A percentile compares a stretch with the other conserved stretches of the same genome.
These are phyloP conservation scores for Styela plicata DNA, from an alignment of 23 tunicate genomes.

Conservation along the genomic window DNA sequence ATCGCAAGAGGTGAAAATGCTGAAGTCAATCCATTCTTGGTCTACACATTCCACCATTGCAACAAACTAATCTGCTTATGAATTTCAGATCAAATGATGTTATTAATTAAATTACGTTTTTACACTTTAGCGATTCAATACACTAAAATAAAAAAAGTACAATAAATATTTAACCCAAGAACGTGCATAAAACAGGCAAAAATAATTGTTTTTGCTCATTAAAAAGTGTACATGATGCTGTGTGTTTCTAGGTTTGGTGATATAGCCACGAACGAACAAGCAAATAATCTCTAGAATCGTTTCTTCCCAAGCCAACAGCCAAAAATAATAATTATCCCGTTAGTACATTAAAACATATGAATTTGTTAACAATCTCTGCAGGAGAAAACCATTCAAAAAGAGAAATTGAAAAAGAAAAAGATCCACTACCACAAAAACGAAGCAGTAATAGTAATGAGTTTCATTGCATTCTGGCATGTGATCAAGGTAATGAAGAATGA, in stretches of 20 bases:
- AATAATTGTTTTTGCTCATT: constrained; percentile 12
- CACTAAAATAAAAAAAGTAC: neutral
- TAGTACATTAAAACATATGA: constrained; percentile 93
- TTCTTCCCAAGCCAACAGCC: constrained; percentile 64
- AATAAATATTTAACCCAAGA: constrained; percentile 21
- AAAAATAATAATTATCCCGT: constrained; percentile 66
- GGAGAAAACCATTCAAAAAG: constrained; percentile 14
- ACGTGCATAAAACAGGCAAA: constrained; percentile 25
- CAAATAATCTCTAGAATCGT: constrained; percentile 49
- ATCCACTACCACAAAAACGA: constrained; percentile 21
- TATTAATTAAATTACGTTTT: constrained; percentile 9
- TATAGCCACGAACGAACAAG: constrained; percentile 28
- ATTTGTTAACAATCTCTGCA: constrained; percentile 22
- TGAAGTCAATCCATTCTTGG: neutral
- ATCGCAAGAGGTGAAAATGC: neutral
- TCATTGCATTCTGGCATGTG: constrained; percentile 38
- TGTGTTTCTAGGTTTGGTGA: constrained; percentile 13
- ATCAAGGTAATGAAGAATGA: constrained; percentile 40
- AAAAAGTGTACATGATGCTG: constrained; percentile 13
- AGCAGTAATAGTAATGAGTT: constrained; percentile 13
- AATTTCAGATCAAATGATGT: neutral
- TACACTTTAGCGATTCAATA: neutral
- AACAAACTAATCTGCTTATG: neutral
- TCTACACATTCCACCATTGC: neutral
- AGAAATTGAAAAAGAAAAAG: constrained; percentile 13